Percentiles rank a stretch among this genome's conserved stretches.
Evolutionary conservation across 2,797 vertebrate species (phyloP).

Genomic region (Manis javanica): DNA sequence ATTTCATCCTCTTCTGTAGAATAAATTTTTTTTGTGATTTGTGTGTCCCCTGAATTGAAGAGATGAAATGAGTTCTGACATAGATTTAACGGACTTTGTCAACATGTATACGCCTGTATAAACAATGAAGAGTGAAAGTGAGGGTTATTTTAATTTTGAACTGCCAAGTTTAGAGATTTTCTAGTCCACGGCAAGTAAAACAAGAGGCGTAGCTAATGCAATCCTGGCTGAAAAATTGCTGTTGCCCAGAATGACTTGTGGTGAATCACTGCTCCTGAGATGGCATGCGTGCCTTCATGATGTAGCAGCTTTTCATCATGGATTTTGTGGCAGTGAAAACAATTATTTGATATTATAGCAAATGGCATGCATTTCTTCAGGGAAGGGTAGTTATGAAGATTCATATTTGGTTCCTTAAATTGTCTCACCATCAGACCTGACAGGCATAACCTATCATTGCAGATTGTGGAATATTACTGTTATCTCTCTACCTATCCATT

Average conservation of each 20-base stretch:
- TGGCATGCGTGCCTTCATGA: neutral
- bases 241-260: neutral
- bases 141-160: neutral
- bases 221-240: neutral
- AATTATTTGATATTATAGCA: neutral
- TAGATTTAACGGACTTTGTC: neutral
- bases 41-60: neutral
- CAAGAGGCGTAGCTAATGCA: neutral
- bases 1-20: neutral
- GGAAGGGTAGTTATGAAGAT: neutral
- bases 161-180: neutral
- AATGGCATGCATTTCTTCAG: neutral
- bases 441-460: neutral
- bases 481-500: too few relatives aligned
- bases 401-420: neutral
- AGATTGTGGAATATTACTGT: neutral
- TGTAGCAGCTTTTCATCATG: neutral
- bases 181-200: neutral
- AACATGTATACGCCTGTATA: neutral
- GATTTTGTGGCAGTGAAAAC: neutral
- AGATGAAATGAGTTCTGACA: neutral
- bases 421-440: neutral
- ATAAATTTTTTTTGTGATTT: neutral
- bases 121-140: neutral
- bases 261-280: neutral